A percentile compares a stretch with the other conserved stretches of the same genome.
Evolutionary conservation across 2,888 invertebrate genomes (phyloP).

Genomic region (Drosophila paracracens): DNA sequence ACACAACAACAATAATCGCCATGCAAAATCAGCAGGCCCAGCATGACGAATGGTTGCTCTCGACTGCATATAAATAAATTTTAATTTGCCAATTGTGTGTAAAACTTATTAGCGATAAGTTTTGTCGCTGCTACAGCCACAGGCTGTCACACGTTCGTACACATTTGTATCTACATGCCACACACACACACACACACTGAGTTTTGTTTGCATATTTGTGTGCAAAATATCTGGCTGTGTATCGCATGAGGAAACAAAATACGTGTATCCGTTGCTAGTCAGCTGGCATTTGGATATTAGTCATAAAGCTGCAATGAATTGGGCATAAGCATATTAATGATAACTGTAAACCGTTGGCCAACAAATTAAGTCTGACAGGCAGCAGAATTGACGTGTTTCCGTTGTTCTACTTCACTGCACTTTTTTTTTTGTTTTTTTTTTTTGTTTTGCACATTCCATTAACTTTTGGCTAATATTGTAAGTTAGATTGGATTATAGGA

Average conservation of each 20-base stretch:
- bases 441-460: not conserved
- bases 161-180: constrained; percentile 21
- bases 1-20: constrained; percentile 40
- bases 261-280: constrained; percentile 43
- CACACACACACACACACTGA: constrained; percentile 14
- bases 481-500: not conserved
- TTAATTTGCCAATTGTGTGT: constrained; percentile 77
- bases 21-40: constrained; percentile 44
- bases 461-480: not conserved
- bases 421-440: not conserved
- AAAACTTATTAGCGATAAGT: constrained; percentile 78
- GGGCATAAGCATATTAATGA: constrained; percentile 64
- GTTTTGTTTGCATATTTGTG: constrained; percentile 46
- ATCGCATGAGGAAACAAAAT: constrained; percentile 47
- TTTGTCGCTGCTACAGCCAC: constrained; percentile 51
- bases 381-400: constrained; percentile 5
- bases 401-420: not conserved
- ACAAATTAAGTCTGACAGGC: constrained; percentile 34
- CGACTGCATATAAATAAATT: constrained; percentile 70
- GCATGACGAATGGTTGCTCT: constrained; percentile 45
- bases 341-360: constrained; percentile 29
- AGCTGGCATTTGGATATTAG: constrained; percentile 69
- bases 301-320: constrained; percentile 65
- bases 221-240: constrained; percentile 37
- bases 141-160: constrained; percentile 13